Percentiles rank a stretch among this genome's conserved stretches.
Evolutionary conservation across 2,113 vertebrate species (phyloP).

Genomic region (Pterophyllum scalare): DNA sequence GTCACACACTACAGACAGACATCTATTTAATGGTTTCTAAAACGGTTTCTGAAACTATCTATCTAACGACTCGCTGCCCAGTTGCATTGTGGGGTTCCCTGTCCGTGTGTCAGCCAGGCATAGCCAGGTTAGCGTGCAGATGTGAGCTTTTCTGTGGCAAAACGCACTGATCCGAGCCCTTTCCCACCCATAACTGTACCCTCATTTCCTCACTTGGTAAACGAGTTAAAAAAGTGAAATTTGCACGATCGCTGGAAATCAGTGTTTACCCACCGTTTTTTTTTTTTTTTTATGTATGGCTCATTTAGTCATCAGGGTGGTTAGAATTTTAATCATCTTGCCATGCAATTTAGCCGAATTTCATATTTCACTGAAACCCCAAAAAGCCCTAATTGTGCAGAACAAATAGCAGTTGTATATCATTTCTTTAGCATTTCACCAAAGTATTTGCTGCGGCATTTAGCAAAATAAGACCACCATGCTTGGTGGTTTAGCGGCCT

Average conservation of each 20-base stretch:
- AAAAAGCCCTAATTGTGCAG: constrained; percentile 50
- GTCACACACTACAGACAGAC: background rate
- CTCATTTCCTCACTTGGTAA: constrained; percentile 68
- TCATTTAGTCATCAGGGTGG: constrained; percentile 69
- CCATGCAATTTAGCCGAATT: constrained; percentile 49
- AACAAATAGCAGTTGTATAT: constrained; percentile 63
- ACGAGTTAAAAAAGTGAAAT: constrained; percentile 32
- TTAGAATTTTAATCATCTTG: constrained; percentile 44
- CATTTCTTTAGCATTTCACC: constrained; percentile 57
- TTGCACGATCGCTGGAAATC: constrained; percentile 41
- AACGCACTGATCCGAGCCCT: constrained; percentile 28
- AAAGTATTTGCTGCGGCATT: constrained; percentile 37
- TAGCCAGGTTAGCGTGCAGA: constrained; percentile 11
- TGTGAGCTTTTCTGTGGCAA: constrained; percentile 37
- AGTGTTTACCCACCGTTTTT: constrained; percentile 40
- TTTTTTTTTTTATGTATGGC: constrained; percentile 21
- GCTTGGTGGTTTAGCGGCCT: constrained; percentile 4
- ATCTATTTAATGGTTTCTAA: constrained; percentile 4
- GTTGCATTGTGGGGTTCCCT: constrained; percentile 28
- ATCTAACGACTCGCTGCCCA: constrained; percentile 5
- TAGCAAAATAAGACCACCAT: constrained; percentile 38
- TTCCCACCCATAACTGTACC: constrained; percentile 50
- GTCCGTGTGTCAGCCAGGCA: background rate
- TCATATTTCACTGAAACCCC: constrained; percentile 62
- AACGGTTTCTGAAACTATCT: constrained; percentile 1